Evolutionary conservation across 2,113 vertebrate genomes (phyloP).

Genomic region (Cottus gobio): DNA sequence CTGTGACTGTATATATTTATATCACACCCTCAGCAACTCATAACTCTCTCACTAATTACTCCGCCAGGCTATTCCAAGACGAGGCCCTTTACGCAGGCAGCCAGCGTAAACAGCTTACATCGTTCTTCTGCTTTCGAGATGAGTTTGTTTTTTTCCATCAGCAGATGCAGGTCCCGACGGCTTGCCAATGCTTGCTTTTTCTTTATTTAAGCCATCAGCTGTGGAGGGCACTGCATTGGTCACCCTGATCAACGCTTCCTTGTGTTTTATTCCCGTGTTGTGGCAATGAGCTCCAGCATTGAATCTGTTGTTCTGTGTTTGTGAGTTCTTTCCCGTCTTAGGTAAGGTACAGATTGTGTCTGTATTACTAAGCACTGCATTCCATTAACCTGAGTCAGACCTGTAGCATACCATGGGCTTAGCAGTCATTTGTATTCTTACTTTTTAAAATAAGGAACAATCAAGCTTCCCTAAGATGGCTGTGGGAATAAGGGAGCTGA

Average conservation of each 20-base stretch:
- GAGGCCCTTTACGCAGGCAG: slow-evolving; percentile 19
- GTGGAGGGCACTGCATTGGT: not conserved
- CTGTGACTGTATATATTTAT: slow-evolving; percentile 15
- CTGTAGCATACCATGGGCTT: not conserved
- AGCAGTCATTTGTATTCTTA: not conserved
- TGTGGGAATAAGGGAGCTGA: slow-evolving; percentile 5
- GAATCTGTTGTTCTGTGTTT: not conserved
- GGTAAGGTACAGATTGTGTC: too few relatives aligned
- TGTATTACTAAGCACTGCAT: not conserved
- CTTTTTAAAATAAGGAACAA: slow-evolving; percentile 24
- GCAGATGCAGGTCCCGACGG: not conserved
- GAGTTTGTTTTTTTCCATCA: slow-evolving; percentile 2
- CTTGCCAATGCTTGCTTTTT: not conserved
- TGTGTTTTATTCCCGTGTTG: not conserved
- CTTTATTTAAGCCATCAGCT: not conserved
- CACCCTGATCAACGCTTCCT: not conserved
- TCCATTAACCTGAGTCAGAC: not conserved
- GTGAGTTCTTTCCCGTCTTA: not conserved
- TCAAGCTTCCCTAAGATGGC: slow-evolving; percentile 7
- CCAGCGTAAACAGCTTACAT: not conserved
- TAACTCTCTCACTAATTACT: slow-evolving; percentile 74
- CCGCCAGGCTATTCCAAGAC: slow-evolving; percentile 58
- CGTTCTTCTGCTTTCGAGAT: not conserved
- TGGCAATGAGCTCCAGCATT: not conserved
- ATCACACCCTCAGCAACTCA: slow-evolving; percentile 49